These are phyloP conservation scores for Epicampocera succincta DNA, from an alignment of 2,888 invertebrate genomes.

Conservation along the genomic window DNA sequence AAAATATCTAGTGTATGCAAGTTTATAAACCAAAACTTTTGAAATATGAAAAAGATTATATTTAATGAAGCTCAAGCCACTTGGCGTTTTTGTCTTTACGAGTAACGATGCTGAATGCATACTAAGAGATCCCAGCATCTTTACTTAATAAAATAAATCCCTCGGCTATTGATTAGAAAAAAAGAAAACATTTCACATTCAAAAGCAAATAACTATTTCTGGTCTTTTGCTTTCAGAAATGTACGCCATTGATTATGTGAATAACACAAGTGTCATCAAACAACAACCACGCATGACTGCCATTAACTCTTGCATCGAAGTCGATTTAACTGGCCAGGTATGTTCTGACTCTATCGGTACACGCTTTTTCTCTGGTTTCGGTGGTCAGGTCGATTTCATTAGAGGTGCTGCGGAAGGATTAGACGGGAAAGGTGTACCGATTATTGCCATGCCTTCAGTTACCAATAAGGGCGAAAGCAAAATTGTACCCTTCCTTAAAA, in stretches of 20 bases:
- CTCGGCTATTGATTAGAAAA: too few species aligned
- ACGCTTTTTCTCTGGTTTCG: constrained; percentile 89
- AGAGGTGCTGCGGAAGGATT: constrained; percentile 92
- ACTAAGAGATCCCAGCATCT: too few species aligned
- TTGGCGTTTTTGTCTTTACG: too few species aligned
- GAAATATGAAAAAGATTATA: too few species aligned
- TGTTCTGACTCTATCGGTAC: constrained; percentile 95
- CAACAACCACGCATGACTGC: constrained; percentile 96
- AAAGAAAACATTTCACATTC: too few species aligned
- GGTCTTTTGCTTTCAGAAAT: constrained; percentile 85
- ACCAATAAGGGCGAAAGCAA: constrained; percentile 91
- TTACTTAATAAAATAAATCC: too few species aligned
- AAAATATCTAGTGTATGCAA: background rate
- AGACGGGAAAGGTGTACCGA: constrained; percentile 94
- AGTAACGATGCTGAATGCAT: too few species aligned
- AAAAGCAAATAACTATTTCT: background rate
- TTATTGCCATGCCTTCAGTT: constrained; percentile 92
- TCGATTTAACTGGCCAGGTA: constrained; percentile 96
- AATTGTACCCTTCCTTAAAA: constrained; percentile 91
- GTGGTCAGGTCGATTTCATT: constrained; percentile 97
- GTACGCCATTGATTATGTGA: constrained; percentile 94
- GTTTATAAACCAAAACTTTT: background rate
- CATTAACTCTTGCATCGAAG: constrained; percentile 97
- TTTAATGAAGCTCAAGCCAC: too few species aligned
- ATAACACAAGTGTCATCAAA: constrained; percentile 90